phyloP scores from a whole-genome alignment of 2,113 vertebrate genomes.

The Callopanchax toddi region DNA sequence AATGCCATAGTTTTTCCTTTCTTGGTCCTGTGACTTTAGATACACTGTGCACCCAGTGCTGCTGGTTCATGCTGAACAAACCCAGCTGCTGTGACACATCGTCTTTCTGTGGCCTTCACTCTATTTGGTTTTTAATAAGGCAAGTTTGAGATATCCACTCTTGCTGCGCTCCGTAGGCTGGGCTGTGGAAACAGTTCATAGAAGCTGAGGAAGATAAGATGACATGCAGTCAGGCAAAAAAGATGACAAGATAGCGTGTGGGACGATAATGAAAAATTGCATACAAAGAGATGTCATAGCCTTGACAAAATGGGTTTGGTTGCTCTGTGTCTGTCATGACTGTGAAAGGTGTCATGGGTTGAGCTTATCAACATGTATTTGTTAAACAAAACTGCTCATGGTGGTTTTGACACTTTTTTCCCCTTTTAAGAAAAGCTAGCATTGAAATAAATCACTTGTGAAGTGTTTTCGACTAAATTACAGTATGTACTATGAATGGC shows the following conservation, averaged over 20 bases:
- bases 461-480: neutral
- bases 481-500: neutral
- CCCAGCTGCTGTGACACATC: slow-evolving; percentile 28
- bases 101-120: slow-evolving; percentile 36
- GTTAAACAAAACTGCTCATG: slow-evolving; percentile 7
- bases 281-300: slow-evolving; percentile 39
- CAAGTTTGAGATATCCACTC: slow-evolving; percentile 50
- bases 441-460: neutral
- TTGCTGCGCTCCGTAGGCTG: slow-evolving; percentile 23
- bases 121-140: slow-evolving; percentile 56
- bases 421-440: neutral
- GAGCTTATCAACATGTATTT: slow-evolving; percentile 33
- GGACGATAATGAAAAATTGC: slow-evolving; percentile 48
- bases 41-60: slow-evolving; percentile 4
- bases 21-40: neutral
- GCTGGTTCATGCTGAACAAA: slow-evolving; percentile 39
- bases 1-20: neutral
- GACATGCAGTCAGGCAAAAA: slow-evolving; percentile 20
- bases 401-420: neutral
- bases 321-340: slow-evolving; percentile 5
- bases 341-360: slow-evolving; percentile 8
- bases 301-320: slow-evolving; percentile 32
- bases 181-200: slow-evolving; percentile 38
- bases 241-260: slow-evolving; percentile 46
- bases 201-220: slow-evolving; percentile 45